These are phyloP conservation scores for Thalassaphorura encarpata DNA, from an alignment of 1,140 invertebrate species.

Conservation along the genomic window DNA sequence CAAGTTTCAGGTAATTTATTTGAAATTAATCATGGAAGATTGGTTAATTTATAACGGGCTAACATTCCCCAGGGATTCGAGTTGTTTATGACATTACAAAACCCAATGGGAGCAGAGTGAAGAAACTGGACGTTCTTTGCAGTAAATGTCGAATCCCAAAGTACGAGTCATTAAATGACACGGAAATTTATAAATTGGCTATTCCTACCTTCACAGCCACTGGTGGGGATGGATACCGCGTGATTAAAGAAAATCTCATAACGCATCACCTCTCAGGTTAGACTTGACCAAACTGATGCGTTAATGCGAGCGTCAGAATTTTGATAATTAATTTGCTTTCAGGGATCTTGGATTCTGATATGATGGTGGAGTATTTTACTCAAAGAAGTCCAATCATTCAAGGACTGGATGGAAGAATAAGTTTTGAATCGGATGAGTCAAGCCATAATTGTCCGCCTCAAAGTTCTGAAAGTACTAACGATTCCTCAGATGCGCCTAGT, in stretches of 20 bases:
- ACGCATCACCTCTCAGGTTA: slow-evolving; percentile 32
- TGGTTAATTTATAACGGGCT: not conserved
- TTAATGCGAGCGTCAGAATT: slow-evolving; percentile 11
- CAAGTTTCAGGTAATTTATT: slow-evolving; percentile 45
- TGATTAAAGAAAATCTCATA: slow-evolving; percentile 37
- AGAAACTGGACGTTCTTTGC: slow-evolving; percentile 49
- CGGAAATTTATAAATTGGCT: slow-evolving; percentile 25
- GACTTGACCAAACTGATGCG: not conserved
- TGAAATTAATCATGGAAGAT: not conserved
- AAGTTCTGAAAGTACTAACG: no score
- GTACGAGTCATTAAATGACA: slow-evolving; percentile 42
- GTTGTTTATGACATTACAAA: slow-evolving; percentile 47
- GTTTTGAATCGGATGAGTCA: no score
- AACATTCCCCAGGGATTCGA: slow-evolving; percentile 40
- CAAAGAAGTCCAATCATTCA: slow-evolving; percentile 33
- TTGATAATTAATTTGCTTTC: slow-evolving; percentile 32
- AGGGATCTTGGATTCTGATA: slow-evolving; percentile 37
- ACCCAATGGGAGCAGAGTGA: slow-evolving; percentile 47
- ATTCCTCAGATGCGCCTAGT: no score
- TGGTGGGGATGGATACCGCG: slow-evolving; percentile 43
- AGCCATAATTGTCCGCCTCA: no score
- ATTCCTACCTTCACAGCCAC: slow-evolving; percentile 39
- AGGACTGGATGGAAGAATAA: slow-evolving; percentile 37
- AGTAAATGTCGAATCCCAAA: slow-evolving; percentile 51
- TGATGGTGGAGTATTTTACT: slow-evolving; percentile 36